A percentile compares a stretch with the other conserved stretches of the same genome.
Evolutionary conservation across 2,797 vertebrate species (phyloP).

Genomic region (Poeciliopsis paucimaculata): DNA sequence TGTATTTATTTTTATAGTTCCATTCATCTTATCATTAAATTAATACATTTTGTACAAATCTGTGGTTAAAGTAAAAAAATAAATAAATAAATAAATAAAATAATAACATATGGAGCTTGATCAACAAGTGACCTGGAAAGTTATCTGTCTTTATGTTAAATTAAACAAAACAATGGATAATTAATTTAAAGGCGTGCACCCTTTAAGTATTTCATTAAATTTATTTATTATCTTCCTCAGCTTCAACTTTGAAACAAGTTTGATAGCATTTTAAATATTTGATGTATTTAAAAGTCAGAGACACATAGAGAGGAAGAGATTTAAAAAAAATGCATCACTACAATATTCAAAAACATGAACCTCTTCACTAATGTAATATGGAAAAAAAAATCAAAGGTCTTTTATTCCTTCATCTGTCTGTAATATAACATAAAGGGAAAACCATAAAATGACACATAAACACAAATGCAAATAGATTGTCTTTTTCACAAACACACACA

Average conservation of each 20-base stretch:
- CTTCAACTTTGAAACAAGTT: not conserved
- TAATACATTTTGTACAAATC: too few species aligned
- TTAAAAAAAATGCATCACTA: not conserved
- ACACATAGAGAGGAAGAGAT: not conserved
- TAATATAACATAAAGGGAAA: not conserved
- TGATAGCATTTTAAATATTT: not conserved
- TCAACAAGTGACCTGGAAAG: not conserved
- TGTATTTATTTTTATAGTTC: not conserved
- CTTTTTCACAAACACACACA: constrained; percentile 42
- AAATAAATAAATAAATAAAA: too few species aligned
- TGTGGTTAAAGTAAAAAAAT: not conserved
- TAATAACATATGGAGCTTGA: not conserved
- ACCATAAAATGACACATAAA: constrained; percentile 15
- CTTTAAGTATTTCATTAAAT: not conserved
- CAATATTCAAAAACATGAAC: not conserved
- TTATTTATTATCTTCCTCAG: not conserved
- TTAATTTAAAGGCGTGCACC: not conserved
- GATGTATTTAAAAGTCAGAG: not conserved
- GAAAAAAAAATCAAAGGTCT: not conserved
- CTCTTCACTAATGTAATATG: not conserved
- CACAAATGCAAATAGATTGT: constrained; percentile 30
- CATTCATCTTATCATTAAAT: too few species aligned
- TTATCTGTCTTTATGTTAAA: not conserved
- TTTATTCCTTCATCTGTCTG: not conserved
- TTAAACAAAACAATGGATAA: not conserved